Evolutionary conservation across 2,113 vertebrate genomes (phyloP).

Genomic region (Hemiprocne comata): DNA sequence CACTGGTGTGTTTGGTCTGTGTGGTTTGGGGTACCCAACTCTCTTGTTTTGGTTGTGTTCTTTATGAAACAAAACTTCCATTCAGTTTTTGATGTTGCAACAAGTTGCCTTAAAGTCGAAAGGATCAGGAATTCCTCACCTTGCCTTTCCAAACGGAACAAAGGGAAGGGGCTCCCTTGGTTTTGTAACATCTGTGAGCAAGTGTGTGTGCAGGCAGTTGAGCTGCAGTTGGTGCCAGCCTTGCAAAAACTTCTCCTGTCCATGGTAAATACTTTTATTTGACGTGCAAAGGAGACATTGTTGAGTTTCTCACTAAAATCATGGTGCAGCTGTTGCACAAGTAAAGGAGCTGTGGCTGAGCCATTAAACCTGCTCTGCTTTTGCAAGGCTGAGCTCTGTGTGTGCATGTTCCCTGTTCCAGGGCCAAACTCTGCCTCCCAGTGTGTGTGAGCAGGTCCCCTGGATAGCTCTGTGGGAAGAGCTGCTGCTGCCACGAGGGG

Average conservation of each 20-base stretch:
- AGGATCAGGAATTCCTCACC: not conserved
- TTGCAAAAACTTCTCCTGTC: not conserved
- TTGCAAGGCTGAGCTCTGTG: not conserved
- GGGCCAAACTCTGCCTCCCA: constrained; percentile 22
- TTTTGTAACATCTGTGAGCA: not conserved
- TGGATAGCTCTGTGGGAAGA: not conserved
- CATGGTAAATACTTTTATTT: not conserved
- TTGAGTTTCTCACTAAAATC: not conserved
- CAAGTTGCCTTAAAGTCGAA: not conserved
- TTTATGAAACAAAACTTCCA: not conserved
- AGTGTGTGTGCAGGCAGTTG: not conserved
- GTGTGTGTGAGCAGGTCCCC: not conserved
- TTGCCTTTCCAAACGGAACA: not conserved
- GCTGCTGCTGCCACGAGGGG: not conserved
- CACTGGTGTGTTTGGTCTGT: not conserved
- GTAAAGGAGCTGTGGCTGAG: not conserved
- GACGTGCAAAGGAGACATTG: rapidly evolving
- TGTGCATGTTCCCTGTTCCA: not conserved
- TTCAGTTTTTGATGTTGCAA: not conserved
- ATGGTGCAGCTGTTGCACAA: rapidly evolving
- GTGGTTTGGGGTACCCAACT: not conserved
- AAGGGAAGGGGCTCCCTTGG: not conserved
- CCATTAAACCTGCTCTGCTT: not conserved
- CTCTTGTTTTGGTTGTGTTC: not conserved
- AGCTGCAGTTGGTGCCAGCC: not conserved